These are phyloP conservation scores for Anhinga anhinga DNA, from an alignment of 2,113 vertebrate genomes.

Conservation along the genomic window DNA sequence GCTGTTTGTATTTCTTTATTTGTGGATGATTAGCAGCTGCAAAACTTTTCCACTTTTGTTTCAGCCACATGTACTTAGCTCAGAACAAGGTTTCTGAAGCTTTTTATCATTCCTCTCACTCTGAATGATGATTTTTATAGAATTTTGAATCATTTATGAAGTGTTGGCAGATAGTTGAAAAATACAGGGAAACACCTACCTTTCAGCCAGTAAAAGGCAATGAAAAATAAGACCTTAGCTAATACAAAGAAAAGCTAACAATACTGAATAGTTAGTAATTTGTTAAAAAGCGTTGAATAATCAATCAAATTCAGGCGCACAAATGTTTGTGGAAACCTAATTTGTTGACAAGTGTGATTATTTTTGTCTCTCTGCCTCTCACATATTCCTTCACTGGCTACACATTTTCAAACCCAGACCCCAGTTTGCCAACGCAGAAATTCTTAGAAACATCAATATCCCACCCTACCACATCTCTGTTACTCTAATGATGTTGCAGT, in stretches of 20 bases:
- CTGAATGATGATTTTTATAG: neutral
- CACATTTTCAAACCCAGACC: neutral
- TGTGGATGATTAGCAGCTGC: neutral
- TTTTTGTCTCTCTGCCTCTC: neutral
- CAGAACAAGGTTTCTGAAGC: neutral
- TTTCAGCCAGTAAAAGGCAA: neutral
- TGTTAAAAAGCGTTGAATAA: neutral
- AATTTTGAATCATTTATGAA: constrained; percentile 15
- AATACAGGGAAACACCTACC: neutral
- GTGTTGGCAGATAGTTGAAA: neutral
- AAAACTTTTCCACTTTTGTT: neutral
- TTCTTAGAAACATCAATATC: neutral
- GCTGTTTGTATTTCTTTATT: neutral
- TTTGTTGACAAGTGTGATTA: neutral
- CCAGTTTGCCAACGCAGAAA: neutral
- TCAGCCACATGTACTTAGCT: neutral
- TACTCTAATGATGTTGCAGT: neutral
- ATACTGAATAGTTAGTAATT: neutral
- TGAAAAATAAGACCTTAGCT: neutral
- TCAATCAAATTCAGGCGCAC: neutral
- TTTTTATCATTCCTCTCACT: neutral
- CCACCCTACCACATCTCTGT: neutral
- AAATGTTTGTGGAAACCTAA: neutral
- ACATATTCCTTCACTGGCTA: neutral
- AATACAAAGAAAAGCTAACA: neutral